A percentile compares a stretch with the other conserved stretches of the same genome.
phyloP scores from a whole-genome alignment of 2,888 invertebrate species.

The Oeneis ivallda region DNA sequence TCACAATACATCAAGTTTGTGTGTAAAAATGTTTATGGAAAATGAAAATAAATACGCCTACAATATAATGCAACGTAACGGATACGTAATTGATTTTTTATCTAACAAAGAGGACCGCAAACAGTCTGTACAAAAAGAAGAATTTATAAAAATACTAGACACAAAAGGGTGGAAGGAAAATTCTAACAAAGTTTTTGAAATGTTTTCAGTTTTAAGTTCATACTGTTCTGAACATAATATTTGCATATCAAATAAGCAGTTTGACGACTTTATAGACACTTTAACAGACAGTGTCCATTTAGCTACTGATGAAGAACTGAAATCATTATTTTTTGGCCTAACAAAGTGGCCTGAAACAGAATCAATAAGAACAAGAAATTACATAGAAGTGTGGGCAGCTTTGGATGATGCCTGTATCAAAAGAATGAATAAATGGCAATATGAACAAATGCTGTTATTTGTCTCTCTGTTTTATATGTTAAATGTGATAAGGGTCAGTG shows the following conservation, averaged over 20 bases:
- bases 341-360: conserved; percentile 75
- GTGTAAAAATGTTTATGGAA: conserved; percentile 63
- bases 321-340: conserved; percentile 76
- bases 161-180: conserved; percentile 56
- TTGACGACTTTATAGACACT: conserved; percentile 65
- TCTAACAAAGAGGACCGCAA: conserved; percentile 25
- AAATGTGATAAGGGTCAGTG: conserved; percentile 76
- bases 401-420: conserved; percentile 84
- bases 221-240: conserved; percentile 59
- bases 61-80: conserved; percentile 61
- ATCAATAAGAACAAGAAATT: conserved; percentile 80
- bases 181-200: conserved; percentile 53
- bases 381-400: conserved; percentile 84
- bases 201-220: conserved; percentile 57
- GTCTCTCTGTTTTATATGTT: conserved; percentile 85
- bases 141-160: conserved; percentile 51
- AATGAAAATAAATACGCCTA: conserved; percentile 72
- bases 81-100: conserved; percentile 54
- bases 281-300: conserved; percentile 77
- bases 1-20: conserved; percentile 46
- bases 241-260: conserved; percentile 62
- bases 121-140: conserved; percentile 43
- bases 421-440: conserved; percentile 71
- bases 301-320: conserved; percentile 81
- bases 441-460: conserved; percentile 78